Conservation (phyloP, 2,888 invertebrate species). For the Leptopilina myrica region DNA sequence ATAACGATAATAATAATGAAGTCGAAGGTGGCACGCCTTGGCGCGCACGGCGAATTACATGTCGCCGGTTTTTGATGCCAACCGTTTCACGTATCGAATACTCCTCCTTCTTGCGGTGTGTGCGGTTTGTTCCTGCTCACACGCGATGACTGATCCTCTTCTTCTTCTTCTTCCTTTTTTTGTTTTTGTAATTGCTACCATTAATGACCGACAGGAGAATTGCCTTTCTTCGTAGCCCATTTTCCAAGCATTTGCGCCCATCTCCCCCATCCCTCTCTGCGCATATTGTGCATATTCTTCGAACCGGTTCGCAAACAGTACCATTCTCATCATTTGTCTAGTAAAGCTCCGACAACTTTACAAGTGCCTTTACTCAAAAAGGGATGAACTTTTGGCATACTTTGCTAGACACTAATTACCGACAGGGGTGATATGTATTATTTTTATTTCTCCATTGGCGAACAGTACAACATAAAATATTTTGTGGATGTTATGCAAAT, state of each 20-base stretch:
- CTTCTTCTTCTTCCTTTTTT: neutral
- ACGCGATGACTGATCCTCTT: slow-evolving; percentile 35
- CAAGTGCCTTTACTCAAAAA: slow-evolving; percentile 9
- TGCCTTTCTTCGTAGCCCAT: slow-evolving; percentile 33
- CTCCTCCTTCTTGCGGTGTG: neutral
- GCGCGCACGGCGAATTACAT: slow-evolving; percentile 31
- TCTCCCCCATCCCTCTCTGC: neutral
- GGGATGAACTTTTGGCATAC: slow-evolving; percentile 42
- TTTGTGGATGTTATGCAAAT: neutral
- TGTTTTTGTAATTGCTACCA: slow-evolving; percentile 19
- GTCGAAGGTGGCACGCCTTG: slow-evolving; percentile 38
- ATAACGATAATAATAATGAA: slow-evolving; percentile 37
- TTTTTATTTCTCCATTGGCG: neutral
- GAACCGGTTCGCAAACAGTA: neutral
- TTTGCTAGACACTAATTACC: slow-evolving; percentile 25
- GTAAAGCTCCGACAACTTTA: neutral
- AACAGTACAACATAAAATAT: neutral
- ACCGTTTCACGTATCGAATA: neutral
- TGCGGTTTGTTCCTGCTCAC: slow-evolving; percentile 6
- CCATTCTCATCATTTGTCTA: slow-evolving; percentile 1
- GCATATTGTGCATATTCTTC: neutral
- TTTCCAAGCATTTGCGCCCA: slow-evolving; percentile 18
- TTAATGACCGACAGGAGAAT: slow-evolving; percentile 8
- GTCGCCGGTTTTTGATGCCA: slow-evolving; percentile 22
- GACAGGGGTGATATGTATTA: neutral